Evolutionary conservation across 1,140 invertebrate genomes (phyloP).

Genomic region (Chionoecetes opilio): DNA sequence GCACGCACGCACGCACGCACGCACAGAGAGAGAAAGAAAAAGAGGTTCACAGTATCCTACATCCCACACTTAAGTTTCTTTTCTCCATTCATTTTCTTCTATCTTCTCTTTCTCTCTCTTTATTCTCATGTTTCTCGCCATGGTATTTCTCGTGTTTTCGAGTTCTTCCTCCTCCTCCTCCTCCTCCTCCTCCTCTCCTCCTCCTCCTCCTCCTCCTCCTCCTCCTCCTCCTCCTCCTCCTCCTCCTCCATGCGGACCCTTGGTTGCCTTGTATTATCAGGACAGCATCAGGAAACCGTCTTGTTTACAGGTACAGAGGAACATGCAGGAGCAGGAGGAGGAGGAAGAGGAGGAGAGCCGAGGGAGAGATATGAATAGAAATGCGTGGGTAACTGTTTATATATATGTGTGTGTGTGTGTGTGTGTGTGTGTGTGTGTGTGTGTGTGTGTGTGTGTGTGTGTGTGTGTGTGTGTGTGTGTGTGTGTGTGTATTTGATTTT

Average conservation of each 20-base stretch:
- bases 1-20: too few relatives aligned
- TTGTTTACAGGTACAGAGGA: neutral
- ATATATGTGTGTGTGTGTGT: neutral
- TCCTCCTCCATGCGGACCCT: neutral
- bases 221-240: too few relatives aligned
- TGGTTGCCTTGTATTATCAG: neutral
- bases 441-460: slow-evolving; percentile 27
- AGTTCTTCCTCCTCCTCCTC: neutral
- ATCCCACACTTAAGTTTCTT: too few relatives aligned
- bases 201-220: too few relatives aligned
- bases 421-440: slow-evolving; percentile 27
- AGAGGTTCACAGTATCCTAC: too few relatives aligned
- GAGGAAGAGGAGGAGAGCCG: neutral
- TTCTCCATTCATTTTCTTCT: neutral
- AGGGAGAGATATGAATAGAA: neutral
- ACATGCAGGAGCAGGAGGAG: neutral
- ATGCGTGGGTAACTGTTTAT: neutral
- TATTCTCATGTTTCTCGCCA: neutral
- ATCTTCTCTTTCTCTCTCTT: neutral
- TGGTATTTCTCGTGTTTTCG: neutral
- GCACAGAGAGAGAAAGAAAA: too few relatives aligned
- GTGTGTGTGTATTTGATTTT: neutral
- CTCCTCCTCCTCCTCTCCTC: too few relatives aligned
- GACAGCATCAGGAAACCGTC: slow-evolving; percentile 14
- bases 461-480: slow-evolving; percentile 18